phyloP scores from a whole-genome alignment of 2,797 vertebrate species.

The Setipinna tenuifilis region DNA sequence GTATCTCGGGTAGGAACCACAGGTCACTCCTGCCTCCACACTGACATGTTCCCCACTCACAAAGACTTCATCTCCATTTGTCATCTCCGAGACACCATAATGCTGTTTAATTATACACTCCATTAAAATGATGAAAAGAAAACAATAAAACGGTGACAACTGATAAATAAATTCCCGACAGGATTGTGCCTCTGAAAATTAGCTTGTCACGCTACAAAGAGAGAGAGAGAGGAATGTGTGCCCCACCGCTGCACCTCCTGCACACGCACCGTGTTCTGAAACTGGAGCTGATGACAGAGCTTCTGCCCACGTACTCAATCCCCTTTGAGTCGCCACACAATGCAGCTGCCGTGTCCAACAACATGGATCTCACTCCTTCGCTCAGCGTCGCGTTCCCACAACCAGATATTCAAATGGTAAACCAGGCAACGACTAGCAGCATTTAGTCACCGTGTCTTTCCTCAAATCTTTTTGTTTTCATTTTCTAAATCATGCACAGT shows the following conservation, averaged over 20 bases:
- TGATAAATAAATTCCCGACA: constrained; percentile 50
- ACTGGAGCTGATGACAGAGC: constrained; percentile 33
- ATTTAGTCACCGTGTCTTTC: background rate
- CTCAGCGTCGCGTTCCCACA: background rate
- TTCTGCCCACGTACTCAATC: constrained; percentile 19
- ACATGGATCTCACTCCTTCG: background rate
- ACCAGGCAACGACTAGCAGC: background rate
- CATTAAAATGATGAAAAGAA: constrained; percentile 56
- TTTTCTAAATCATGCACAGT: background rate
- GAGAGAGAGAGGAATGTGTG: constrained; percentile 17
- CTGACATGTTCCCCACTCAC: constrained; percentile 25
- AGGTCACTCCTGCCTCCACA: background rate
- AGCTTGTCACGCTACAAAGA: constrained; percentile 39
- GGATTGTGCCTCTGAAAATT: constrained; percentile 33
- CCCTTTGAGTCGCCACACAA: constrained; percentile 32
- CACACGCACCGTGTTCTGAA: constrained; percentile 23
- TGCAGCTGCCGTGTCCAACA: constrained; percentile 8
- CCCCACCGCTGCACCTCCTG: constrained; percentile 28
- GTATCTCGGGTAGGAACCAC: background rate
- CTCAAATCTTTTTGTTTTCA: background rate
- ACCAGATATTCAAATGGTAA: background rate
- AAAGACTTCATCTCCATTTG: constrained; percentile 59
- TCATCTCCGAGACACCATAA: constrained; percentile 58
- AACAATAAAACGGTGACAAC: constrained; percentile 60
- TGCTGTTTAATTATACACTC: constrained; percentile 58